These are phyloP conservation scores for Nymphalis c-album DNA, from an alignment of 2,888 invertebrate species.

Conservation along the genomic window DNA sequence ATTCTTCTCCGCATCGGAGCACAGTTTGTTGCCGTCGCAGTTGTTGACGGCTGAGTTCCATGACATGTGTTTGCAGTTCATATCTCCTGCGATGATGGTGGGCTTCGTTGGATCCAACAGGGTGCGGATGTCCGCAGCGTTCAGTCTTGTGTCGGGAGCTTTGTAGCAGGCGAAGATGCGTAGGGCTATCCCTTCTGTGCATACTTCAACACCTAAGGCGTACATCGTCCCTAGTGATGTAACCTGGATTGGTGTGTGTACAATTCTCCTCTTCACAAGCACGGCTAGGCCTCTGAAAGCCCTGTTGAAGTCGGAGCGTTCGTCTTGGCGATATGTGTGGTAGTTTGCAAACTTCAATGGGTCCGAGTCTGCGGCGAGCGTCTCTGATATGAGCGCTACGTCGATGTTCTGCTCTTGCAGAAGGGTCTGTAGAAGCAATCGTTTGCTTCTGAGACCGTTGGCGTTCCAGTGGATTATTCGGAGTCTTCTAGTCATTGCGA, in stretches of 20 bases:
- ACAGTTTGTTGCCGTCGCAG: constrained; percentile 17
- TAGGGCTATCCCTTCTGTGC: not conserved
- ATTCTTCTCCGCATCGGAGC: constrained; percentile 17
- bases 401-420: not conserved
- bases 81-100: constrained; percentile 23
- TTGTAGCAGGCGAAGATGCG: constrained; percentile 28
- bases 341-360: not conserved
- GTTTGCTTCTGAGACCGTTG: not conserved
- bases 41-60: constrained; percentile 24
- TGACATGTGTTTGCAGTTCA: constrained; percentile 30
- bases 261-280: constrained; percentile 16
- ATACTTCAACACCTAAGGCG: constrained; percentile 27
- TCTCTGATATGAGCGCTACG: not conserved
- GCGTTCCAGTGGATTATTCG: not conserved
- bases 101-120: constrained; percentile 2
- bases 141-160: constrained; percentile 5
- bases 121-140: constrained; percentile 1
- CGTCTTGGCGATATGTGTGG: not conserved
- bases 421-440: not conserved
- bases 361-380: not conserved
- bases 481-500: not conserved
- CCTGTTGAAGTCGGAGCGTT: too few species aligned
- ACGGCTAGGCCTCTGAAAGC: constrained; percentile 19
- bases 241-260: constrained; percentile 25
- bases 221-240: not conserved